Base-by-base conservation (phyloP, 2,113 vertebrate genomes). In the Lontra canadensis region DNA sequence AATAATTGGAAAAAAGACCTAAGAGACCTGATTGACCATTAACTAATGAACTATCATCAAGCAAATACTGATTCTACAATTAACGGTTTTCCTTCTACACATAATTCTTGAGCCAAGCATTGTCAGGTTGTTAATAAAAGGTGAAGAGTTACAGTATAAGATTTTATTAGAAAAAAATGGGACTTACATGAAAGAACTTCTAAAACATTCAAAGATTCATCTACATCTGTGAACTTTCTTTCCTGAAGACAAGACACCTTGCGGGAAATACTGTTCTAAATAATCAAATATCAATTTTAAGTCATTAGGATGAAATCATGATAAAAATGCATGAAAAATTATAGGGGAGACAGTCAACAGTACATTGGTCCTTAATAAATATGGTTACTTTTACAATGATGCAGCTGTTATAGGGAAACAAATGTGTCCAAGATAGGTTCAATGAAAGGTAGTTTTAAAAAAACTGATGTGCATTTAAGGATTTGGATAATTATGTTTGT, bases 41-140 rank as follows among this genome's bases (percentile, higher is more conserved):
- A 93, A 25, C n/a, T 71, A 91, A 83, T 73, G 21, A 93, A 44
- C 61, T 71, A 42, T 20, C 52, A 84, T 21, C 55, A 88, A 81
- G 7, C 7, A 95, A 93, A 80, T 59, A 59, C 9, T 81, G 36
- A 11, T 59, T 86, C 52, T 71, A 67, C 23, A 55, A 85, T 14
- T 88, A 39, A 59, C 34, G 6, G 59, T 57, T 81, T 89, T 78
- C 67, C 52, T 85, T 55, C 9, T 55, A 83, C 25, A 47, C 10
- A 3, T 36, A 87, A 96, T 65, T 88, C 86, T 96, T 74, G 42
- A 82, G n/a, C 39, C 59, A 86, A 94, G 44, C 44, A 36, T 93
- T 84, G 44, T 88, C 25, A 44, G 95, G 8, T 26, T 83, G 20
- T 92, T 74, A 89, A 85, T 8, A 69, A 83, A 80, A 61, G 7